These are phyloP conservation scores for Aegypius monachus DNA, from an alignment of 2,113 vertebrate genomes.

Conservation along the genomic window DNA sequence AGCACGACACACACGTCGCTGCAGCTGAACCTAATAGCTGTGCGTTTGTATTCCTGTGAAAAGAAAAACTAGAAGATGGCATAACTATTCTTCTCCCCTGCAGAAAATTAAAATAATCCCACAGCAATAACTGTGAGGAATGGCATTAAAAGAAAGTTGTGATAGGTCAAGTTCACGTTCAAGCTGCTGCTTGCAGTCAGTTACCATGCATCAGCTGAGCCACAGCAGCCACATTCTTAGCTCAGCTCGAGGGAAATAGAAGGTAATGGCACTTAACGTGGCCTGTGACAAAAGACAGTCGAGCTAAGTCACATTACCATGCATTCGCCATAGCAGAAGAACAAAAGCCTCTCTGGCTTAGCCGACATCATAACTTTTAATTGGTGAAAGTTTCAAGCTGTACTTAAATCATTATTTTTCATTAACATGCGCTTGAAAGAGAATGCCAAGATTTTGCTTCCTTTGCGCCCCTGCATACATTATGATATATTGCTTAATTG, in stretches of 20 bases:
- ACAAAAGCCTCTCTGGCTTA: background rate
- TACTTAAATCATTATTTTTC: background rate
- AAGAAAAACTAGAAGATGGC: background rate
- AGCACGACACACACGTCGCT: background rate
- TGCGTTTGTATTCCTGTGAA: background rate
- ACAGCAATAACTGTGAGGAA: background rate
- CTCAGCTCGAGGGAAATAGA: background rate
- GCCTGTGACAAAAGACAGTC: background rate
- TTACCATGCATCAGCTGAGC: background rate
- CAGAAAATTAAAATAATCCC: constrained; percentile 16
- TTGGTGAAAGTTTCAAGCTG: background rate
- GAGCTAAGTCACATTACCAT: background rate
- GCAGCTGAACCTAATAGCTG: background rate
- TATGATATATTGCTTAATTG: background rate
- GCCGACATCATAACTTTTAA: background rate
- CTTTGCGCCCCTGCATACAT: background rate
- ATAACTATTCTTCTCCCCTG: background rate
- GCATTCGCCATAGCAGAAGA: background rate
- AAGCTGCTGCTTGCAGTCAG: background rate
- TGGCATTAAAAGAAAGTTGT: background rate
- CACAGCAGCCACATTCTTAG: background rate
- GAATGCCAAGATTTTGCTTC: background rate
- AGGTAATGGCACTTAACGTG: background rate
- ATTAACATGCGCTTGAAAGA: background rate
- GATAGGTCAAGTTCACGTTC: background rate